Percentiles rank a stretch among this genome's conserved stretches.
phyloP scores from a whole-genome alignment of 2,797 vertebrate genomes.

The Odontamblyopus lacepedii region DNA sequence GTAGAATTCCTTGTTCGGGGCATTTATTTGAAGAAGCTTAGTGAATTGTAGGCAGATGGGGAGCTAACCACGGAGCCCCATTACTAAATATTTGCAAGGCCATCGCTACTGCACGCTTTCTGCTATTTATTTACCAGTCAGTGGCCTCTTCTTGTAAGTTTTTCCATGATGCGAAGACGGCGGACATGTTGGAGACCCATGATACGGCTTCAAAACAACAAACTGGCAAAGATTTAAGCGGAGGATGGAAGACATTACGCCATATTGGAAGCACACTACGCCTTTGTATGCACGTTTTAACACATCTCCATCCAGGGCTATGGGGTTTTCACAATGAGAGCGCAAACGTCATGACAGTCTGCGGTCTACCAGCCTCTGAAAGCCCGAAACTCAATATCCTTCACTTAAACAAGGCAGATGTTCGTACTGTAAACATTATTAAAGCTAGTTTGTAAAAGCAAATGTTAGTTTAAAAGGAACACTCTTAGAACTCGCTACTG shows the following conservation, averaged over 20 bases:
- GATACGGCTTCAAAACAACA: constrained; percentile 19
- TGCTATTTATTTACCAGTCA: constrained; percentile 35
- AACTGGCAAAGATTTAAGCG: constrained; percentile 17
- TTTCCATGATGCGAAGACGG: constrained; percentile 25
- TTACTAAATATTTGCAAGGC: constrained; percentile 52
- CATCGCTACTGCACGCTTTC: constrained; percentile 38
- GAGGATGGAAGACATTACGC: constrained; percentile 8
- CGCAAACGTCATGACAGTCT: constrained; percentile 2
- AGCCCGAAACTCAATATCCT: constrained; percentile 8
- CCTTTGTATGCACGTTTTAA: constrained; percentile 15
- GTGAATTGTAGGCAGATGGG: constrained; percentile 70
- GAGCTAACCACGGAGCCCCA: constrained; percentile 39
- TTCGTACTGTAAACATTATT: constrained; percentile 11
- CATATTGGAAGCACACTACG: not conserved
- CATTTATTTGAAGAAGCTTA: constrained; percentile 54
- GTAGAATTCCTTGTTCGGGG: constrained; percentile 54
- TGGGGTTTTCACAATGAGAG: not conserved
- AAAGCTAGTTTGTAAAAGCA: not conserved
- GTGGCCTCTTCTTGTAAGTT: constrained; percentile 19
- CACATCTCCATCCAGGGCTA: constrained; percentile 9
- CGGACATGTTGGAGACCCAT: constrained; percentile 11
- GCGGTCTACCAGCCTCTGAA: not conserved
- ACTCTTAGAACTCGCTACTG: not conserved
- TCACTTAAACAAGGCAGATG: constrained; percentile 4
- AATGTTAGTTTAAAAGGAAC: not conserved